Conservation (phyloP, 2,113 vertebrate genomes). For the Tauraco erythrolophus region DNA sequence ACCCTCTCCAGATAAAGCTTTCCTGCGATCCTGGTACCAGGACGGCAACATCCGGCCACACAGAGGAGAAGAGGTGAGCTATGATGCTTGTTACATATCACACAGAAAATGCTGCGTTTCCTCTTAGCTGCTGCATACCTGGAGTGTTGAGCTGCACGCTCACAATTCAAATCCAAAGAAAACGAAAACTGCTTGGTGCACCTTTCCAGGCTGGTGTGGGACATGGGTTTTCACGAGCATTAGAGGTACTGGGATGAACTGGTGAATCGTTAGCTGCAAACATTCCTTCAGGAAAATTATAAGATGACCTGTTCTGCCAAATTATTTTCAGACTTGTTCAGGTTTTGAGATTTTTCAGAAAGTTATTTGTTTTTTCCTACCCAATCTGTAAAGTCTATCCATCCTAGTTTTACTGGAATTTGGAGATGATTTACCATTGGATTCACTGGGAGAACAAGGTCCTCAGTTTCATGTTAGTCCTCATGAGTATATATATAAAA, state of each 20-base stretch:
- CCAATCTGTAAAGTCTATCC: neutral
- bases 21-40: neutral
- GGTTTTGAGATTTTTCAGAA: neutral
- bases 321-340: neutral
- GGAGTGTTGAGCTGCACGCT: neutral
- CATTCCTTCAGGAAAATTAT: neutral
- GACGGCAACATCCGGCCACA: neutral
- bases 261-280: neutral
- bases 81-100: neutral
- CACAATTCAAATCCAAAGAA: neutral
- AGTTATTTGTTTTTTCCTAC: neutral
- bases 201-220: neutral
- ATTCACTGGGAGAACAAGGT: neutral
- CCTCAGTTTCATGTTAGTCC: neutral
- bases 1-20: neutral
- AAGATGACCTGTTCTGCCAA: neutral
- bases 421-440: neutral
- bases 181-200: neutral
- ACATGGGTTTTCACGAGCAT: neutral
- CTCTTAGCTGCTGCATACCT: neutral
- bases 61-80: constrained; percentile 49
- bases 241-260: neutral
- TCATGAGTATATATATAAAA: neutral
- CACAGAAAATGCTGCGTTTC: neutral
- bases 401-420: neutral